Evolutionary conservation across 2,888 invertebrate species (phyloP).

Genomic region (Tryphoninae sp.): DNA sequence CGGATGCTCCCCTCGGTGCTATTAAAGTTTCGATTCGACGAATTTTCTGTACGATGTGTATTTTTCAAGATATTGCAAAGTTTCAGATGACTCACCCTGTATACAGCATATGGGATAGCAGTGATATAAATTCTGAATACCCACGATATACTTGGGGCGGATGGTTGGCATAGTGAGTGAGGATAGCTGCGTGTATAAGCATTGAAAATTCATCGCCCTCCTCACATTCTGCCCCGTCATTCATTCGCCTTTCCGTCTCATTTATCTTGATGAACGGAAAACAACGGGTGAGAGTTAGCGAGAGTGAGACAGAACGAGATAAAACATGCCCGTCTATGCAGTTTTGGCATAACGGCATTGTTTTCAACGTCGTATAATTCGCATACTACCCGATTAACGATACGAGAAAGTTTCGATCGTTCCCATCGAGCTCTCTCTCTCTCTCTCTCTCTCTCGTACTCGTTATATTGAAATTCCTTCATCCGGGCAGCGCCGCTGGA

Average conservation of each 20-base stretch:
- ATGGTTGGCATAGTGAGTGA: constrained; percentile 39
- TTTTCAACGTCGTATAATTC: constrained; percentile 47
- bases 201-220: constrained; percentile 63
- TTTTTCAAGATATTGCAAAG: no score
- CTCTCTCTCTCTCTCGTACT: background rate
- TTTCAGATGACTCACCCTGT: no score
- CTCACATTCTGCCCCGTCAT: constrained; percentile 50
- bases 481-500: background rate
- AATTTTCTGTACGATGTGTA: no score
- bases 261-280: constrained; percentile 60
- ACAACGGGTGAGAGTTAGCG: constrained; percentile 32
- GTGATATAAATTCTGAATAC: constrained; percentile 63
- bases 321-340: constrained; percentile 4
- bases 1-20: no score
- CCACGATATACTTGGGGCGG: constrained; percentile 54
- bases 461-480: constrained; percentile 19
- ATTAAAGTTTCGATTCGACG: no score
- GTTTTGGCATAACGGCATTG: constrained; percentile 17
- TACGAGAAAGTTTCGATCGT: constrained; percentile 46
- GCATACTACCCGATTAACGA: constrained; percentile 43
- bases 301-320: background rate
- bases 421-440: background rate
- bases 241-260: constrained; percentile 59
- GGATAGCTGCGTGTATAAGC: constrained; percentile 56
- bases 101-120: constrained; percentile 15